A percentile compares a stretch with the other conserved stretches of the same genome.
Evolutionary conservation across 1,140 invertebrate genomes (phyloP).

Genomic region (Drosophila mauritiana): DNA sequence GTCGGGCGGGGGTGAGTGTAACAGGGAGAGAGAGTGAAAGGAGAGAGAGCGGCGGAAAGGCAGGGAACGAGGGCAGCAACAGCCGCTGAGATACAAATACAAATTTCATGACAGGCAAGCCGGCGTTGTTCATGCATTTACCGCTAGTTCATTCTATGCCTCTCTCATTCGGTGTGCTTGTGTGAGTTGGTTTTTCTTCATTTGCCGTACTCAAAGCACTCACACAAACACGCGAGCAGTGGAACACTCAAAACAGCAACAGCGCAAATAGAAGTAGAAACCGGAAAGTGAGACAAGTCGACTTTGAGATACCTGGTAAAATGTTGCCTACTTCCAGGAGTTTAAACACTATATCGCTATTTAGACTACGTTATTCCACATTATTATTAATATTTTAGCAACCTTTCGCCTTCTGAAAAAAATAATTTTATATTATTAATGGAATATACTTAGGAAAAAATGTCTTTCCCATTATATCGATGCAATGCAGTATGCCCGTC

Average conservation of each 20-base stretch:
- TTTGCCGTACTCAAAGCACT: conserved; percentile 50
- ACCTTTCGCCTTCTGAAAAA: no score
- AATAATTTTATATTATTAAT: no score
- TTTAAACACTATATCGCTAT: not conserved
- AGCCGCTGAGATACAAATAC: conserved; percentile 72
- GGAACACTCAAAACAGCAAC: conserved; percentile 52
- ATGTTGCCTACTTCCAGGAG: not conserved
- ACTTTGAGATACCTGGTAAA: conserved; percentile 17
- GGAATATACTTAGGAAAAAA: no score
- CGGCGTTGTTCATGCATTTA: conserved; percentile 77
- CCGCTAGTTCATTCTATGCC: conserved; percentile 72
- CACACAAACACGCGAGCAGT: conserved; percentile 22
- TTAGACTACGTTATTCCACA: no score
- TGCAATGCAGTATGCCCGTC: not conserved
- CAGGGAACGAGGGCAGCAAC: conserved; percentile 28
- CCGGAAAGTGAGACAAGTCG: not conserved
- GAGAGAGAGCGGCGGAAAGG: conserved; percentile 12
- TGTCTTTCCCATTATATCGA: no score
- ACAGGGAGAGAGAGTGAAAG: conserved; percentile 23
- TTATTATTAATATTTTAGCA: no score
- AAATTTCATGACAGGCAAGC: conserved; percentile 65
- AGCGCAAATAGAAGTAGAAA: conserved; percentile 51
- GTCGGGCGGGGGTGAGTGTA: conserved; percentile 26
- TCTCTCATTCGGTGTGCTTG: conserved; percentile 29
- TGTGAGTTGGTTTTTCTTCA: conserved; percentile 49